Base-by-base conservation (phyloP, 2,888 invertebrate genomes). In the Steinernema scapterisci region DNA sequence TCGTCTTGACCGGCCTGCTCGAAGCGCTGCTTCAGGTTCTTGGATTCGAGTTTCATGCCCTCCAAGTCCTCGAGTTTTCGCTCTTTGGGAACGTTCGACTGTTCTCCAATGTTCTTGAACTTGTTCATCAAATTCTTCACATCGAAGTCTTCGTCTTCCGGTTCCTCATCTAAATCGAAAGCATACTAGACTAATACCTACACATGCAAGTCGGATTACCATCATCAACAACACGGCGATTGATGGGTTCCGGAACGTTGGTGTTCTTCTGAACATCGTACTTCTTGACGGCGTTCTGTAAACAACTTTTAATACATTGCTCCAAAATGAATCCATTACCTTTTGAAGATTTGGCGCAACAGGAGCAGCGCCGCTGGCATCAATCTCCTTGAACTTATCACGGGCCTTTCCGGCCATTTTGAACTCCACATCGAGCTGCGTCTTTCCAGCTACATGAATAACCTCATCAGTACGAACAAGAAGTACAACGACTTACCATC, bases 381-480 rank as follows among this genome's bases (percentile, higher is more conserved):
- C 95, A 91, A 95, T 92, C 89, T 94, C 93, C 0, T 94, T 91
- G 91, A 95, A 95, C 82, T 94, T 93, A 84, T 91, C 91, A 81
- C 95, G 91, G 93, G 95, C 95, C 86, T 93, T 92, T 54, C 92
- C 92, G 16, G 95, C 93, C 76, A 87, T 85, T 74, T 87, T 86
- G 75, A 87, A 79, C 51, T 87, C 85, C 13, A 87, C 80, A 46
- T 87, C 85, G 11, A 85, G 78, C n/a, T 75, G 77, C n/a, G 75
- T 48, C 48, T 75, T 76, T 21, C 76, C 77, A 70, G 56, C 27
- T 77, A 54, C 9, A 16, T 70, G 16, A 43, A n/a, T n/a, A 56
- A 5, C 3, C 3, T 19, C 31, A 19, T n/a, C n/a, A 16, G 21
- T 31, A 16, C 31, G 16, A 56, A 56, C 63, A 19, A 56, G 27